Evolutionary conservation across 2,113 vertebrate genomes (phyloP).

Genomic region (Antigone vipio): DNA sequence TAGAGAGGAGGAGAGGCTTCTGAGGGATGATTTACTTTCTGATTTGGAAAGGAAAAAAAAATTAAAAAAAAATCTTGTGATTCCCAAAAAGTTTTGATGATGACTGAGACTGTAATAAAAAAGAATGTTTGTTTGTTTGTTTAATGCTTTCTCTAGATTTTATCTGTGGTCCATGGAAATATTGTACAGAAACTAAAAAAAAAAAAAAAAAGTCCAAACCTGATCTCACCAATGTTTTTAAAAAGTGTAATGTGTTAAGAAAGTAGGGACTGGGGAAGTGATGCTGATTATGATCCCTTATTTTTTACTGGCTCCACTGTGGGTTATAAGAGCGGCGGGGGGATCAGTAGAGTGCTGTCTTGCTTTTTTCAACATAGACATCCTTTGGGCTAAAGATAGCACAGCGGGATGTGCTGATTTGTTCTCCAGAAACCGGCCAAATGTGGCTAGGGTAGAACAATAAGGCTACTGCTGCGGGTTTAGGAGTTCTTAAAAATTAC

Average conservation of each 20-base stretch:
- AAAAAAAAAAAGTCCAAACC: not conserved
- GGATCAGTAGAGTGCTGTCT: too few species aligned
- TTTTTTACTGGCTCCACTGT: not conserved
- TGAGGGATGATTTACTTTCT: not conserved
- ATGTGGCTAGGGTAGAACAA: not conserved
- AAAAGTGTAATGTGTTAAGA: not conserved
- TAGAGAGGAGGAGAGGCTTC: not conserved
- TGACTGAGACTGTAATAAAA: not conserved
- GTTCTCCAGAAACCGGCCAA: not conserved
- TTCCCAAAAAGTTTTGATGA: not conserved
- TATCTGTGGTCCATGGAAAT: not conserved
- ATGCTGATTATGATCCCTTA: not conserved
- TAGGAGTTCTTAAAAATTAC: not conserved
- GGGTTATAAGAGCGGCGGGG: not conserved
- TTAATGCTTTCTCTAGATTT: not conserved
- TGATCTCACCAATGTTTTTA: not conserved
- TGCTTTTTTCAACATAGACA: not conserved
- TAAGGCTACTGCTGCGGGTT: not conserved
- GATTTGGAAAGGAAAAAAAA: not conserved
- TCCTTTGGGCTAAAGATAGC: not conserved
- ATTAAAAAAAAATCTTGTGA: not conserved
- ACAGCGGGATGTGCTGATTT: accelerated
- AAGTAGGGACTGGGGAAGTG: not conserved
- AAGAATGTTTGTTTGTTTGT: not conserved
- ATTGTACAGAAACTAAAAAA: not conserved